Conservation (phyloP, 2,113 vertebrate genomes). For the Carassius gibelio region DNA sequence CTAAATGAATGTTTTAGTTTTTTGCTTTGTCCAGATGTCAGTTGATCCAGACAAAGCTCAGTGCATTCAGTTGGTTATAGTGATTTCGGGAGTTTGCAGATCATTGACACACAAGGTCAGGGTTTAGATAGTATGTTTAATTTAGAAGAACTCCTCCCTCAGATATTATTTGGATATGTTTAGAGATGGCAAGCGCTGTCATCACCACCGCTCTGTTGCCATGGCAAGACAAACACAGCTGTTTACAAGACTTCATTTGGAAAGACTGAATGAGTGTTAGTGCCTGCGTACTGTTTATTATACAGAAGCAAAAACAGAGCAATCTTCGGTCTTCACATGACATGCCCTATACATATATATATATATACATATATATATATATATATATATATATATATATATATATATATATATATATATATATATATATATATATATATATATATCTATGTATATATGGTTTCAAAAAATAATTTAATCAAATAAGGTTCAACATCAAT, state of each 20-base stretch:
- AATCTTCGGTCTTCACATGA: not conserved
- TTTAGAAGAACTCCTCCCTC: conserved; percentile 28
- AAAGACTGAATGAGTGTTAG: conserved; percentile 22
- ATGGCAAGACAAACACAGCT: conserved; percentile 38
- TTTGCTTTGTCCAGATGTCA: too few relatives aligned
- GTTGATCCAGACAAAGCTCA: not conserved
- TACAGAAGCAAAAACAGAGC: not conserved
- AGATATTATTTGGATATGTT: conserved; percentile 43
- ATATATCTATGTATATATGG: too few relatives aligned
- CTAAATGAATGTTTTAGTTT: not conserved
- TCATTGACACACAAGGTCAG: conserved; percentile 21
- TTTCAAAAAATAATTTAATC: not conserved
- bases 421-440: too few relatives aligned
- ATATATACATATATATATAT: too few relatives aligned
- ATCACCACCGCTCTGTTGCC: conserved; percentile 23
- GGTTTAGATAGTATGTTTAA: conserved; percentile 37
- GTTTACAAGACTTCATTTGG: conserved; percentile 14
- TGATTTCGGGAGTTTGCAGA: conserved; percentile 12
- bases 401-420: too few relatives aligned
- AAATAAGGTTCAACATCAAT: not conserved
- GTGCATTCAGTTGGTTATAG: not conserved
- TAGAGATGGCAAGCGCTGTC: conserved; percentile 31
- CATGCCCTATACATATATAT: too few relatives aligned
- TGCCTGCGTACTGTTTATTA: not conserved
- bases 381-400: too few relatives aligned